These are phyloP conservation scores for Poeciliopsis turneri DNA, from an alignment of 2,797 vertebrate genomes.

Conservation along the genomic window DNA sequence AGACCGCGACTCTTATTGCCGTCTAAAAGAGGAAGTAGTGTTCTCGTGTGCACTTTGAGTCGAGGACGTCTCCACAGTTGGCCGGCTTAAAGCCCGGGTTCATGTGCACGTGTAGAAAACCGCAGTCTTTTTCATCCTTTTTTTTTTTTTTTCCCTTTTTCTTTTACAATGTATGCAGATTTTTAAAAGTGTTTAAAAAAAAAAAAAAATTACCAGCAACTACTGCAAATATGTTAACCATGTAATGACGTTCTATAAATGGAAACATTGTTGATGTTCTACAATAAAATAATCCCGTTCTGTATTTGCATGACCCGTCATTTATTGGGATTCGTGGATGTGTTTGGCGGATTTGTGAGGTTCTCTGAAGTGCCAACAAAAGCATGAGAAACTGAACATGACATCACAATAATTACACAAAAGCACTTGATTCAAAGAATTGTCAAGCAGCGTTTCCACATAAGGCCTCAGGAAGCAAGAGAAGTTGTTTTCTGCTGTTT, in stretches of 20 bases:
- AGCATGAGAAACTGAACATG: background rate
- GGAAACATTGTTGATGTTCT: slow-evolving; percentile 19
- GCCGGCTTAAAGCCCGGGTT: background rate
- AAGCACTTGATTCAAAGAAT: background rate
- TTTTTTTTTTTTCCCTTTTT: background rate
- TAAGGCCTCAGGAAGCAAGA: background rate
- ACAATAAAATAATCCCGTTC: slow-evolving; percentile 14
- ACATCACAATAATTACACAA: background rate
- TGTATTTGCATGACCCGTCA: background rate
- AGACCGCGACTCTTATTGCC: slow-evolving; percentile 1
- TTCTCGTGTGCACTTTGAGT: background rate
- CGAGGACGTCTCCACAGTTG: background rate
- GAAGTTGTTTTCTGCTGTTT: background rate
- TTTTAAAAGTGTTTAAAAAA: background rate
- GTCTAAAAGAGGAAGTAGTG: background rate
- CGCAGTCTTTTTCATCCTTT: background rate
- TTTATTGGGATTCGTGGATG: background rate
- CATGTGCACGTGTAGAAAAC: background rate
- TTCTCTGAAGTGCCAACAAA: background rate
- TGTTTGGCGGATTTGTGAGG: background rate
- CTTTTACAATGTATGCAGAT: background rate
- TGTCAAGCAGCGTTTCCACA: background rate
- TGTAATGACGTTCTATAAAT: slow-evolving; percentile 12
- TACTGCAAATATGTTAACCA: background rate
- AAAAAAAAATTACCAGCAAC: background rate